Conservation (phyloP, 2,113 vertebrate species). For the Argyrosomus japonicus region DNA sequence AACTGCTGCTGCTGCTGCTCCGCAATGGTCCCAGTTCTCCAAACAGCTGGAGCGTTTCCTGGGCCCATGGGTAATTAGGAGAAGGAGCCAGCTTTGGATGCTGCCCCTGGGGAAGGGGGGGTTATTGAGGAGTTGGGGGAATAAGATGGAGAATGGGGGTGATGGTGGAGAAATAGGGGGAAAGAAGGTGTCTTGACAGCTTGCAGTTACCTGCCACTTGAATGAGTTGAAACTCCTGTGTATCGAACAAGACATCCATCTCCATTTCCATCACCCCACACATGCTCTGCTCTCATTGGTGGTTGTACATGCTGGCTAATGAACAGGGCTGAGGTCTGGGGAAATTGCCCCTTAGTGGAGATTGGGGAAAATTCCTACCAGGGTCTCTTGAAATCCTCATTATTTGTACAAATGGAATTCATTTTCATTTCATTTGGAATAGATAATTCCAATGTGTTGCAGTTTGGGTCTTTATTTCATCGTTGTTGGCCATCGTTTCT, state of each 20-base stretch:
- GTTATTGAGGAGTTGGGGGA: slow-evolving; percentile 54
- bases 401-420: slow-evolving; percentile 46
- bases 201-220: slow-evolving; percentile 60
- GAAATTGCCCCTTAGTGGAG: slow-evolving; percentile 59
- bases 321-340: slow-evolving; percentile 63
- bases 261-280: slow-evolving; percentile 56
- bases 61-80: slow-evolving; percentile 83
- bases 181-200: slow-evolving; percentile 30
- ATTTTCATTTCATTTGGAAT: slow-evolving; percentile 41
- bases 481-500: background rate
- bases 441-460: slow-evolving; percentile 20
- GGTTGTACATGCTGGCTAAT: slow-evolving; percentile 56
- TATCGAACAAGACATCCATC: slow-evolving; percentile 58
- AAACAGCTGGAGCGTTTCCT: slow-evolving; percentile 82
- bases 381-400: slow-evolving; percentile 48
- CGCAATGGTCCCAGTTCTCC: slow-evolving; percentile 62
- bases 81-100: slow-evolving; percentile 69
- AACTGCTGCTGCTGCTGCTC: slow-evolving; percentile 62
- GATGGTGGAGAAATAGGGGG: slow-evolving; percentile 18
- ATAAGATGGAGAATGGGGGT: slow-evolving; percentile 7
- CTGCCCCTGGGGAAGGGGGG: slow-evolving; percentile 69
- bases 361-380: background rate
- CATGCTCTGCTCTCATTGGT: slow-evolving; percentile 51
- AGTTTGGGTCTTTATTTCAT: slow-evolving; percentile 26
- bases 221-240: slow-evolving; percentile 47